Evolutionary conservation across 2,888 invertebrate genomes (phyloP).

Genomic region (Poecilobothrus nobilitatus): DNA sequence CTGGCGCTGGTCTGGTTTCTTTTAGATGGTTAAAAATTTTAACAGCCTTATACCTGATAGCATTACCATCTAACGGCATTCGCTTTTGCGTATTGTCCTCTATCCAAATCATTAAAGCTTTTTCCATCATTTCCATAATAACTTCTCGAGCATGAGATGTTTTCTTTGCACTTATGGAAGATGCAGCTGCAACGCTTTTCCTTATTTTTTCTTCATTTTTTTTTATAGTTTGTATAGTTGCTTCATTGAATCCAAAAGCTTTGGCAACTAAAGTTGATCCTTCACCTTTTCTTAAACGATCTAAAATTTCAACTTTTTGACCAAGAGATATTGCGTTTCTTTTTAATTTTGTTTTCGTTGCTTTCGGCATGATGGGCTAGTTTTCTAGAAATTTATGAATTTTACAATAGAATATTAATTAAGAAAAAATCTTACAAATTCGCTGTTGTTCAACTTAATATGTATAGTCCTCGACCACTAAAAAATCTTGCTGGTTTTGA

Average conservation of each 20-base stretch:
- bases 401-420: neutral
- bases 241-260: slow-evolving; percentile 23
- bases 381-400: no score
- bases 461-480: no score
- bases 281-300: slow-evolving; percentile 11
- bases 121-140: slow-evolving; percentile 13
- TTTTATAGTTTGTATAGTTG: slow-evolving; percentile 23
- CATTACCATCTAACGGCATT: neutral
- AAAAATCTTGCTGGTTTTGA: no score
- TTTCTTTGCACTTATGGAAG: neutral
- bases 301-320: slow-evolving; percentile 9
- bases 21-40: slow-evolving; percentile 23
- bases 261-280: slow-evolving; percentile 23
- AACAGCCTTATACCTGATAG: neutral
- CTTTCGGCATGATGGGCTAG: neutral
- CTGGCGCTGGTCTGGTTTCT: slow-evolving; percentile 16
- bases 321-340: slow-evolving; percentile 4
- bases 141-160: slow-evolving; percentile 11
- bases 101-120: slow-evolving; percentile 13
- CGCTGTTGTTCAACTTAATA: neutral
- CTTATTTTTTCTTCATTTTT: slow-evolving; percentile 18
- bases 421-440: neutral
- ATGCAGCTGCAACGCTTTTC: neutral
- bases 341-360: neutral
- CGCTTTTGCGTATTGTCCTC: slow-evolving; percentile 9